phyloP scores from a whole-genome alignment of 2,888 invertebrate species.

The Meteorus cinctellus region DNA sequence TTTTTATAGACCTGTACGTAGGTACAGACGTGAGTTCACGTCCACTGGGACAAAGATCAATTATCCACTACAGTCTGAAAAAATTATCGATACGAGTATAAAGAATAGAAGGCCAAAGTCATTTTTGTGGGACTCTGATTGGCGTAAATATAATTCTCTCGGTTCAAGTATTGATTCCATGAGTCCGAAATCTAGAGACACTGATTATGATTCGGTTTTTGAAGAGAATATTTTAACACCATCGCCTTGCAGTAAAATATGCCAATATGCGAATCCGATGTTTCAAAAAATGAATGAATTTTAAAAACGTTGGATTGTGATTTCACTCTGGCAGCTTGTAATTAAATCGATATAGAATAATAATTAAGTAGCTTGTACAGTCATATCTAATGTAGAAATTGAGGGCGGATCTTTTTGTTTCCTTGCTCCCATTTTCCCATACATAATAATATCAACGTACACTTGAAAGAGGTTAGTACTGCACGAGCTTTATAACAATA shows the following conservation, averaged over 20 bases:
- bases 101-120: constrained; percentile 48
- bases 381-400: not conserved
- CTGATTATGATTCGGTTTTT: constrained; percentile 42
- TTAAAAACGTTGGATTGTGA: constrained; percentile 12
- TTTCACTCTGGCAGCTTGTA: not conserved
- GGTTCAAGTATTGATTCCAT: constrained; percentile 43
- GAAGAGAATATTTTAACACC: constrained; percentile 47
- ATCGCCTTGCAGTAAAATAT: constrained; percentile 23
- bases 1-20: constrained; percentile 71
- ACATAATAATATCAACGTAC: not conserved
- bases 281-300: constrained; percentile 45
- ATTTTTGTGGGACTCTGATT: constrained; percentile 59
- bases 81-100: constrained; percentile 44
- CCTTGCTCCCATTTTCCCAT: not conserved
- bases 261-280: constrained; percentile 37
- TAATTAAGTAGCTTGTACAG: not conserved
- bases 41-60: constrained; percentile 71
- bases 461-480: not conserved
- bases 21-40: constrained; percentile 68
- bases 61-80: constrained; percentile 58
- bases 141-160: constrained; percentile 48
- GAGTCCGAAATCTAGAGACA: constrained; percentile 36
- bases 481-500: not conserved
- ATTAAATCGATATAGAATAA: not conserved
- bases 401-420: not conserved